phyloP scores from a whole-genome alignment of 2,797 vertebrate genomes.

The Lagodon rhomboides region DNA sequence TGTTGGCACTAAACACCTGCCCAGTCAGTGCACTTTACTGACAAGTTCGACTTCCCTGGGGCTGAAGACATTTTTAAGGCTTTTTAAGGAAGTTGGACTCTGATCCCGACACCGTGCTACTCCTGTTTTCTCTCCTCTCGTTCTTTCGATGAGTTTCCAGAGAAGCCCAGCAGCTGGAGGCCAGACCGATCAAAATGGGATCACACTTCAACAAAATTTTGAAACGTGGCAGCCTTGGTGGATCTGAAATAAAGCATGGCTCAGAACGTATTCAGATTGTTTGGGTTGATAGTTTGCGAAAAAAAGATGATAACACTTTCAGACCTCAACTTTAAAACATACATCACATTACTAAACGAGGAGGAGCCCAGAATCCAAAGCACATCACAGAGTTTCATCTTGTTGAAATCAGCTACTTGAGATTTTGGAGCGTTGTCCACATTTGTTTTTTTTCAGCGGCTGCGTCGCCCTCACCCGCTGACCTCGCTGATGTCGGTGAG shows the following conservation, averaged over 20 bases:
- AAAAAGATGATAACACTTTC: neutral
- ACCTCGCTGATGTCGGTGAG: conserved; percentile 29
- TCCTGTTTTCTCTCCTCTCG: too few relatives aligned
- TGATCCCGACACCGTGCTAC: too few relatives aligned
- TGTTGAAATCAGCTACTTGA: conserved; percentile 29
- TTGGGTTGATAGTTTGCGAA: neutral
- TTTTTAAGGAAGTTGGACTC: neutral
- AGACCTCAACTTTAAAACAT: neutral
- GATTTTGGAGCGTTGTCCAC: conserved; percentile 1
- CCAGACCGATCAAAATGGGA: neutral
- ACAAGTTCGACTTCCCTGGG: neutral
- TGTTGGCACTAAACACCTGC: neutral
- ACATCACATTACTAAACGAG: too few relatives aligned
- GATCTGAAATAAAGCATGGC: neutral
- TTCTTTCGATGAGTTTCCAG: too few relatives aligned
- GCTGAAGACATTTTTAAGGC: neutral
- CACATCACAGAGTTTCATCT: neutral
- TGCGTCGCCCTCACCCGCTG: conserved; percentile 18
- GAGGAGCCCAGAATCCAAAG: neutral
- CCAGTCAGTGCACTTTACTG: neutral
- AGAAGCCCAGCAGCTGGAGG: neutral
- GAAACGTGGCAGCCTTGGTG: neutral
- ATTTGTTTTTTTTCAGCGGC: conserved; percentile 16
- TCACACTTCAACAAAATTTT: neutral
- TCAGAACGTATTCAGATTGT: neutral